Evolutionary conservation across 1,140 invertebrate species (phyloP).

Genomic region (Trichonephila inaurata): DNA sequence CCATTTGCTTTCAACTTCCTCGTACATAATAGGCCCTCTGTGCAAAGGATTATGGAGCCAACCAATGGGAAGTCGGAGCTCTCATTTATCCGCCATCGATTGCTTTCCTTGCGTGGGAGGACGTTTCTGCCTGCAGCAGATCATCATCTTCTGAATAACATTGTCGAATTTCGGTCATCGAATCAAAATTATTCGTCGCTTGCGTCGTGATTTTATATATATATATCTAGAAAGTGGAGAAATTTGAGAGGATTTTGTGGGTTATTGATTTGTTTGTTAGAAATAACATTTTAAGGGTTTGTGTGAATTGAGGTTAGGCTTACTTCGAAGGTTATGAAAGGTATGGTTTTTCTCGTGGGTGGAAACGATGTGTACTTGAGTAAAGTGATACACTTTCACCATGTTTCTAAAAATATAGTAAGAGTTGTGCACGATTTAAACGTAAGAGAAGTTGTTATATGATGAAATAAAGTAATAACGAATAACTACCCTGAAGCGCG

Average conservation of each 20-base stretch:
- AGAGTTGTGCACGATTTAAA: too few species aligned
- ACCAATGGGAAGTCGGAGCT: background rate
- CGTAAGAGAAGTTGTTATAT: too few species aligned
- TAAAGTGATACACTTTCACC: too few species aligned
- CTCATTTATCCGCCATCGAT: conserved; percentile 41
- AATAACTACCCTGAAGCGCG: too few species aligned
- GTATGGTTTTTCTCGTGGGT: too few species aligned
- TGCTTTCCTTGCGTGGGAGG: conserved; percentile 8
- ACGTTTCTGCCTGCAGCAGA: background rate
- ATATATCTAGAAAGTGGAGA: background rate
- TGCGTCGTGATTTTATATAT: background rate
- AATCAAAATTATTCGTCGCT: background rate
- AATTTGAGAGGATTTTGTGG: background rate
- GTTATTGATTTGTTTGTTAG: background rate
- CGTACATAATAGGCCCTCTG: background rate
- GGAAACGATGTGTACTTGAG: too few species aligned
- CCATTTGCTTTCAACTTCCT: background rate
- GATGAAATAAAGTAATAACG: too few species aligned
- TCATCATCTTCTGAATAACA: too few species aligned
- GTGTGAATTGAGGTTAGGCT: too few species aligned
- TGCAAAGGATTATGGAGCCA: background rate
- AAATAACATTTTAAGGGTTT: too few species aligned
- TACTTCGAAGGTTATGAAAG: too few species aligned
- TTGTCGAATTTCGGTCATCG: background rate
- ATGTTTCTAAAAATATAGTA: too few species aligned